Evolutionary conservation across 2,797 vertebrate genomes (phyloP).

Genomic region (Margarornis squamiger): DNA sequence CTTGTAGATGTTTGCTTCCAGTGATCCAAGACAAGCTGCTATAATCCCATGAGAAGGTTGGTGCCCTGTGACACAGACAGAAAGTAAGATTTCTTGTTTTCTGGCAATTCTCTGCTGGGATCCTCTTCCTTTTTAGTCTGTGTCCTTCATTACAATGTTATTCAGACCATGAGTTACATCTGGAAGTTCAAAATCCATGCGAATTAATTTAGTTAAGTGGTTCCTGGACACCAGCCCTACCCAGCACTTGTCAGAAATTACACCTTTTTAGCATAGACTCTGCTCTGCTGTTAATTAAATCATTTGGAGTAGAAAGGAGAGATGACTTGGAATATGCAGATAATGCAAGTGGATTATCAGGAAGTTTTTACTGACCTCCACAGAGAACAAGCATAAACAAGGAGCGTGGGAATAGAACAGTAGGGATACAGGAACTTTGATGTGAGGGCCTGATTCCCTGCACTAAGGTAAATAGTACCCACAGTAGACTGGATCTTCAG

Average conservation of each 20-base stretch:
- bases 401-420: neutral
- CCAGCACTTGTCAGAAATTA: neutral
- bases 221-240: neutral
- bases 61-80: neutral
- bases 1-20: neutral
- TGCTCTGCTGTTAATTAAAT: neutral
- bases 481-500: neutral
- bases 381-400: neutral
- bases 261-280: neutral
- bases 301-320: neutral
- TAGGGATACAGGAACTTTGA: neutral
- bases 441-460: neutral
- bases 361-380: neutral
- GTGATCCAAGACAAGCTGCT: neutral
- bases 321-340: neutral
- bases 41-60: neutral
- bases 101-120: neutral
- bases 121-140: neutral
- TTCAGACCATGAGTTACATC: neutral
- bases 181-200: neutral
- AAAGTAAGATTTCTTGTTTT: neutral
- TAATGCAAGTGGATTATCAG: neutral
- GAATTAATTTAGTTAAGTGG: neutral
- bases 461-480: neutral
- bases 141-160: neutral